phyloP scores from a whole-genome alignment of 37 sponge, comb jelly and placozoan genomes.

The Halisarca cf. caerulea region DNA sequence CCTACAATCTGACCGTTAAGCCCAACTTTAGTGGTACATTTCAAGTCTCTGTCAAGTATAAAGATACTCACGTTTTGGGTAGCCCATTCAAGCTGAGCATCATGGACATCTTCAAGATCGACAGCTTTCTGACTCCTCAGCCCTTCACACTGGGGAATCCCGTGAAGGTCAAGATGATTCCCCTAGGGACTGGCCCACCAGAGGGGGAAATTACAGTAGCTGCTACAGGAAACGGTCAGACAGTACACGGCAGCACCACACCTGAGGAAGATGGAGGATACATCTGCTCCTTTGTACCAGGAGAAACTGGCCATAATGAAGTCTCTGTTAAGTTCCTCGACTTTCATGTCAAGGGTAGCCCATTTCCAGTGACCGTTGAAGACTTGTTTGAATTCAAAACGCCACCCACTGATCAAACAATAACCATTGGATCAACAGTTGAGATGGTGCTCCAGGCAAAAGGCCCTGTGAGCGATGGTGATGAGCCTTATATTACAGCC shows the following conservation, averaged over 20 bases:
- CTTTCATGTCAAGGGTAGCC: conserved; percentile 46
- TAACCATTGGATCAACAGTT: neutral
- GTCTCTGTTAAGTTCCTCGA: conserved; percentile 35
- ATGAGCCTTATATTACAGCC: neutral
- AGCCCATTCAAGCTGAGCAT: conserved; percentile 3
- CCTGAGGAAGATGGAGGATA: neutral
- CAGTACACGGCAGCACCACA: neutral
- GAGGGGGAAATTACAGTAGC: neutral
- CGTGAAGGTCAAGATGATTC: neutral
- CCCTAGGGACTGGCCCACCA: neutral
- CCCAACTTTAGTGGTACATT: neutral
- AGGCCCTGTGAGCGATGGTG: neutral
- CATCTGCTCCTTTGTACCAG: neutral
- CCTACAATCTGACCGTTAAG: conserved; percentile 3
- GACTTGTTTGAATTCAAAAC: conserved; percentile 15
- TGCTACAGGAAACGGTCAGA: neutral
- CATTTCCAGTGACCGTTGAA: conserved; percentile 26
- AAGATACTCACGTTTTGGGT: neutral
- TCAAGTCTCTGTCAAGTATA: neutral
- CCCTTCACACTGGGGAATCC: conserved; percentile 5
- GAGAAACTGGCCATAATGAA: conserved; percentile 2
- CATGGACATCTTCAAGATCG: neutral
- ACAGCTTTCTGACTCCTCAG: neutral
- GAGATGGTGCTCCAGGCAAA: neutral
- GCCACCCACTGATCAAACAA: neutral